Evolutionary conservation across 2,888 invertebrate species (phyloP).

Genomic region (Cataglyphis rosenhaueri): DNA sequence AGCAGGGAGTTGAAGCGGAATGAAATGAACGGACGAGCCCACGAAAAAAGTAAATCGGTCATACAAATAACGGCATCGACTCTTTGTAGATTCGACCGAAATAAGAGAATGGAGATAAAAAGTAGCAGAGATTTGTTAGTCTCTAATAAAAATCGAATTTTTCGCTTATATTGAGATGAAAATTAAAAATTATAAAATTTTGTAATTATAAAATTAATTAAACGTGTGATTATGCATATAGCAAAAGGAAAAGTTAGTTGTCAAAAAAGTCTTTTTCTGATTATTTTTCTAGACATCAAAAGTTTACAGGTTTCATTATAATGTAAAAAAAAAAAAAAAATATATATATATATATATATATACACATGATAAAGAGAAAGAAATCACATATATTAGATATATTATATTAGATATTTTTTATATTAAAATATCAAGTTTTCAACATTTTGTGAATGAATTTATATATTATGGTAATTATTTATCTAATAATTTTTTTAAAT

Average conservation of each 20-base stretch:
- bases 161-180: not conserved
- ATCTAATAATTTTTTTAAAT: not conserved
- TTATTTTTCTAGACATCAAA: not conserved
- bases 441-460: not conserved
- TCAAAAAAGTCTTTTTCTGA: not conserved
- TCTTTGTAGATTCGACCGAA: constrained; percentile 14
- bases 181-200: not conserved
- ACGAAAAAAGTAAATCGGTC: constrained; percentile 72
- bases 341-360: too few species aligned
- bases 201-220: not conserved
- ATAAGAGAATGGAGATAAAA: not conserved
- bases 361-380: not conserved
- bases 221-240: not conserved
- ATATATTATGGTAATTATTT: not conserved
- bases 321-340: too few species aligned
- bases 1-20: not conserved
- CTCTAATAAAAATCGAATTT: not conserved
- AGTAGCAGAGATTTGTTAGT: not conserved
- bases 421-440: not conserved
- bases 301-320: too few species aligned
- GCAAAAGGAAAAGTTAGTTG: not conserved
- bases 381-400: not conserved
- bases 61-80: constrained; percentile 66
- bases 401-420: not conserved
- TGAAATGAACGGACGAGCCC: constrained; percentile 19